Evolutionary conservation across 2,888 invertebrate genomes (phyloP).

Genomic region (Podotricha telesiphe): DNA sequence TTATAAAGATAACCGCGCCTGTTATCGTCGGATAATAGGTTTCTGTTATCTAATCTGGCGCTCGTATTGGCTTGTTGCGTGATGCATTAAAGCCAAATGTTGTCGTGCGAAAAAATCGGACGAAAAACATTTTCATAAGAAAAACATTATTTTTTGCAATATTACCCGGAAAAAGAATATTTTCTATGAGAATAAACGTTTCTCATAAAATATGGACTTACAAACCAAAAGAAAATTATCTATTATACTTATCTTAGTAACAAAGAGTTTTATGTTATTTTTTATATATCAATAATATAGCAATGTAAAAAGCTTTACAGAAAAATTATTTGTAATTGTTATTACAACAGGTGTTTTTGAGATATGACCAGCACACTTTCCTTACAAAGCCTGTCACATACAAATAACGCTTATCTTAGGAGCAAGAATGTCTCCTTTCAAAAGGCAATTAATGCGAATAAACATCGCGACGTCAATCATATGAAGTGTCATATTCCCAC

Average conservation of each 20-base stretch:
- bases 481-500: conserved; percentile 10
- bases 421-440: conserved; percentile 12
- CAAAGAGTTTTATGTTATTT: no score
- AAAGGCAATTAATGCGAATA: conserved; percentile 21
- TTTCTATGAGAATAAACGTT: neutral
- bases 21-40: conserved; percentile 3
- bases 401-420: conserved; percentile 5
- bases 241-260: no score
- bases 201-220: no score
- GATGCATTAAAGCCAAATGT: conserved; percentile 16
- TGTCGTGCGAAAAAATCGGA: neutral
- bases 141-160: neutral
- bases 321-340: neutral
- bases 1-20: conserved; percentile 12
- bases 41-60: conserved; percentile 15
- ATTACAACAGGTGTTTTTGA: neutral
- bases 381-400: conserved; percentile 14
- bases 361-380: conserved; percentile 12
- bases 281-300: no score
- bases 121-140: neutral
- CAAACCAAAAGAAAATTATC: no score
- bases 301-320: neutral
- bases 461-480: conserved; percentile 21
- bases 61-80: conserved; percentile 18
- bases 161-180: neutral